Percentiles rank a stretch among this genome's conserved stretches.
phyloP scores from a whole-genome alignment of 2,797 vertebrate genomes.

The Sebastiscus albofasciatus region DNA sequence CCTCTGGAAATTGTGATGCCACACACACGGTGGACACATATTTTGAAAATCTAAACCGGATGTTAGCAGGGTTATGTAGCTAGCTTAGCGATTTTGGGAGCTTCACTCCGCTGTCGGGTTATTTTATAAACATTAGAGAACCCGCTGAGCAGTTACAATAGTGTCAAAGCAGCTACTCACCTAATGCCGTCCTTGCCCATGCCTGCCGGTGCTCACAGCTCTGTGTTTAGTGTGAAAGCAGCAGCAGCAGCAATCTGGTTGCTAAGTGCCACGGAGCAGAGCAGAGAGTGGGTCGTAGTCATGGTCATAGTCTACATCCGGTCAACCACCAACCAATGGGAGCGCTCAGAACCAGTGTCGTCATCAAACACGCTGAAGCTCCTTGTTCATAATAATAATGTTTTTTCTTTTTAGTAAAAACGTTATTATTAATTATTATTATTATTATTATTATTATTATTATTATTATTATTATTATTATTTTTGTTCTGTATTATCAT shows the following conservation, averaged over 20 bases:
- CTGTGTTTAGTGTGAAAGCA: not conserved
- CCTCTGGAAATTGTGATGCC: too few species aligned
- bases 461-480: not conserved
- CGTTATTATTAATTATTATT: not conserved
- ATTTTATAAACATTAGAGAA: not conserved
- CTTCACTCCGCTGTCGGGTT: conserved; percentile 18
- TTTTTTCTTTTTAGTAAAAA: not conserved
- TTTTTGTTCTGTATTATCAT: not conserved
- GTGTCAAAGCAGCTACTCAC: conserved; percentile 40
- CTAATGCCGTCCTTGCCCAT: conserved; percentile 14
- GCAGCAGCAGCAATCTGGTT: not conserved
- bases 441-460: not conserved
- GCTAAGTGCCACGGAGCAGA: conserved; percentile 78
- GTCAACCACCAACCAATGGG: conserved; percentile 60
- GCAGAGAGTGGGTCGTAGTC: conserved; percentile 44
- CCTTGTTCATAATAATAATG: conserved; percentile 27
- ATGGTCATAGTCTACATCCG: conserved; percentile 63
- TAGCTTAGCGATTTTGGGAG: conserved; percentile 24
- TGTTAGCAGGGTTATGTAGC: not conserved
- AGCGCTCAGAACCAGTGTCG: conserved; percentile 27
- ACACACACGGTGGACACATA: not conserved
- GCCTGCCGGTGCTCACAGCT: not conserved
- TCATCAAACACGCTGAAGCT: conserved; percentile 57
- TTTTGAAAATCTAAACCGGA: conserved; percentile 54
- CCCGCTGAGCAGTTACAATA: too few species aligned